Evolutionary conservation across 2,888 invertebrate genomes (phyloP).

Genomic region (Dicyrtoma fusca): DNA sequence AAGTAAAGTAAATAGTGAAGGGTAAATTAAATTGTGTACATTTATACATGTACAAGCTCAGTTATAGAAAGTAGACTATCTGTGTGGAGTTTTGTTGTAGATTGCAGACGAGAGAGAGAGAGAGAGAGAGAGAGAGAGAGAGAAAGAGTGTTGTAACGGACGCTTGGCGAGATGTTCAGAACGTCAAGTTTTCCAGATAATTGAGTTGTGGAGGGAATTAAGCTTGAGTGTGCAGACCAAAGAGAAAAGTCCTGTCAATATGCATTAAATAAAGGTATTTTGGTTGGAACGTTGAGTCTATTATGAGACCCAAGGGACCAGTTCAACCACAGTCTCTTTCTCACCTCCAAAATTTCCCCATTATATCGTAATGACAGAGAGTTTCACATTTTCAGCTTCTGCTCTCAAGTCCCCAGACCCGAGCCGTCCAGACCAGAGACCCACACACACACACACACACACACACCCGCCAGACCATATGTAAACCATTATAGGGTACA

Average conservation of each 20-base stretch:
- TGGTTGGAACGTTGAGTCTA: slow-evolving; percentile 23
- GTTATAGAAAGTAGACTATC: too few species aligned
- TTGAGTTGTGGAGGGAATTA: slow-evolving; percentile 10
- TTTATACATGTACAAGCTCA: too few species aligned
- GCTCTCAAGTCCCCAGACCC: neutral
- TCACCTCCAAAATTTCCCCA: slow-evolving; percentile 20
- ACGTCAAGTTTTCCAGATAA: slow-evolving; percentile 16
- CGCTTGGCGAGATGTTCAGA: neutral
- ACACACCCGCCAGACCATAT: too few species aligned
- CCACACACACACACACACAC: too few species aligned
- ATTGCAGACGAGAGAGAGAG: too few species aligned
- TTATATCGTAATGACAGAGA: slow-evolving; percentile 9
- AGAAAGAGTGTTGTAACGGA: too few species aligned
- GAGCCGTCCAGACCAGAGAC: too few species aligned
- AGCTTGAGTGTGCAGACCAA: neutral
- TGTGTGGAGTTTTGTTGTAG: too few species aligned
- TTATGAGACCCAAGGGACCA: slow-evolving; percentile 24
- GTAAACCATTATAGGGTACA: too few species aligned
- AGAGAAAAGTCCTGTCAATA: slow-evolving; percentile 28
- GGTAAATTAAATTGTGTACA: too few species aligned
- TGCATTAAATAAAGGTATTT: slow-evolving; percentile 26
- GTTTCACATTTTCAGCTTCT: neutral
- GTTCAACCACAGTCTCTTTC: slow-evolving; percentile 17
- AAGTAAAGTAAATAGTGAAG: too few species aligned
- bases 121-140: too few species aligned